These are phyloP conservation scores for Cremastobaeus sp. DNA, from an alignment of 2,888 invertebrate genomes.

Conservation along the genomic window DNA sequence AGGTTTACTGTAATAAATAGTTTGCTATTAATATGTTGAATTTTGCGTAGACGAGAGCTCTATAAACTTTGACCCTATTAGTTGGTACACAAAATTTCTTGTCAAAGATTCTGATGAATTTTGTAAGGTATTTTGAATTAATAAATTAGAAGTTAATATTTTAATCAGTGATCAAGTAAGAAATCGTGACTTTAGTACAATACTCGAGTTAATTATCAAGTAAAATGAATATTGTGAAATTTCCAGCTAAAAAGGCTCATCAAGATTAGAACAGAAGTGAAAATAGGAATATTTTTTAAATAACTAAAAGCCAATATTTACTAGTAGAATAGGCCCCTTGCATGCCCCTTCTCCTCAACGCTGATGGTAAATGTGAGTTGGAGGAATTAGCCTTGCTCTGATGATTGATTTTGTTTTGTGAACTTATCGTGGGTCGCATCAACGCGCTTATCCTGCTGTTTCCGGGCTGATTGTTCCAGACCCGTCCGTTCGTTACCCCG, in stretches of 20 bases:
- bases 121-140: too few relatives aligned
- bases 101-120: too few relatives aligned
- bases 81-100: too few relatives aligned
- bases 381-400: slow-evolving; percentile 70
- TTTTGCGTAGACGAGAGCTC: too few relatives aligned
- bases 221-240: too few relatives aligned
- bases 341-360: slow-evolving; percentile 81
- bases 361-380: slow-evolving; percentile 73
- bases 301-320: slow-evolving; percentile 67
- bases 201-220: too few relatives aligned
- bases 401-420: slow-evolving; percentile 86
- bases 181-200: too few relatives aligned
- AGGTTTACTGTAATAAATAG: slow-evolving; percentile 81
- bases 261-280: neutral
- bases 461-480: slow-evolving; percentile 74
- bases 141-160: too few relatives aligned
- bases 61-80: too few relatives aligned
- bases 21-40: too few relatives aligned
- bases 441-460: slow-evolving; percentile 80
- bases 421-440: slow-evolving; percentile 89
- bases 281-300: neutral
- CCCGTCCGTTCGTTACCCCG: slow-evolving; percentile 76
- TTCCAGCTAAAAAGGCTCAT: too few relatives aligned
- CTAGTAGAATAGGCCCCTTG: slow-evolving; percentile 85
- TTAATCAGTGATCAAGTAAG: too few relatives aligned